Evolutionary conservation across 2,797 vertebrate species (phyloP).

Genomic region (Leptatherina wallacei): DNA sequence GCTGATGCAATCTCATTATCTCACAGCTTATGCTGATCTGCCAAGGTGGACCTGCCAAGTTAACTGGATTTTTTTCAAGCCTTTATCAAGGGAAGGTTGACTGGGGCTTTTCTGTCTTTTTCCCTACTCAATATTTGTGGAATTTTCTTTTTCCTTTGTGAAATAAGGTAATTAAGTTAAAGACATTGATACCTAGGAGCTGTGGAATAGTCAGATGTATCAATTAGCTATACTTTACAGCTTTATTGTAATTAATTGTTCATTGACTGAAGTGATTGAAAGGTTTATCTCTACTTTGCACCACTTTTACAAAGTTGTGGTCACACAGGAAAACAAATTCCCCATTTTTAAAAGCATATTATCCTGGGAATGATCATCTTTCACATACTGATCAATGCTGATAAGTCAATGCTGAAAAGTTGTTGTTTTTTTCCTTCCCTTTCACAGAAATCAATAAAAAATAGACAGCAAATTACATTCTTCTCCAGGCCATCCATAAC

Average conservation of each 20-base stretch:
- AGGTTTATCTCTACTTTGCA: not conserved
- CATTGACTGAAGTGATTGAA: not conserved
- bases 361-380: conserved; percentile 31
- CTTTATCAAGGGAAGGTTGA: conserved; percentile 36
- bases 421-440: conserved; percentile 19
- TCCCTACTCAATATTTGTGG: conserved; percentile 4
- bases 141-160: conserved; percentile 1
- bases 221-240: not conserved
- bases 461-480: conserved; percentile 50
- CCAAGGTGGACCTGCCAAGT: conserved; percentile 52
- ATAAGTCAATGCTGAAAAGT: conserved; percentile 43
- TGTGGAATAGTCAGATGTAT: not conserved
- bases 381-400: conserved; percentile 44
- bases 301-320: not conserved
- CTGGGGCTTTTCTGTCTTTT: conserved; percentile 27
- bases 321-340: conserved; percentile 18
- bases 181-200: conserved; percentile 16
- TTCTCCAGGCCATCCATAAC: conserved; percentile 66
- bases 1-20: conserved; percentile 67
- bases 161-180: conserved; percentile 30
- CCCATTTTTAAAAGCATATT: not conserved
- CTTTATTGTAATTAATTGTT: not conserved
- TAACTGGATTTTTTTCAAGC: conserved; percentile 29
- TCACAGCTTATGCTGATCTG: conserved; percentile 57
- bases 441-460: conserved; percentile 62